A percentile compares a stretch with the other conserved stretches of the same genome.
Evolutionary conservation across 2,113 vertebrate species (phyloP).

Genomic region (Stegastes partitus): DNA sequence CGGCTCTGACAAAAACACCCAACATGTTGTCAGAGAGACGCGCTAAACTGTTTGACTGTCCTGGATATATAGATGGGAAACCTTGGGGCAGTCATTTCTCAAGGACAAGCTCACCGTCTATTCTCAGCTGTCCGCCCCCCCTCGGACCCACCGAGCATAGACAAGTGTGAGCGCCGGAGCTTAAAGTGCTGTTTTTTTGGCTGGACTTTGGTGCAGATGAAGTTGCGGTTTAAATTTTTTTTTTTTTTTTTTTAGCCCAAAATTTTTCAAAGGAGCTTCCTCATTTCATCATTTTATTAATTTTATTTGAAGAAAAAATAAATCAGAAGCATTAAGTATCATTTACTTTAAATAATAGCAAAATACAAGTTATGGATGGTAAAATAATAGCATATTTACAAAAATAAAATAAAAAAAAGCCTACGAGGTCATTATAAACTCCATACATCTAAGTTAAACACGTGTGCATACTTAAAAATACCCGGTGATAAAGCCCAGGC

Average conservation of each 20-base stretch:
- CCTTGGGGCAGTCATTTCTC: conserved; percentile 76
- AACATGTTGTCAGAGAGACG: conserved; percentile 83
- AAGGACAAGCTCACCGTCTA: conserved; percentile 73
- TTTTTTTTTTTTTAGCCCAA: background rate
- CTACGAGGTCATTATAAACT: conserved; percentile 13
- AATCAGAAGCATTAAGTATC: background rate
- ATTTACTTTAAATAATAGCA: background rate
- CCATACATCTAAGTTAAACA: background rate
- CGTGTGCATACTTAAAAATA: background rate
- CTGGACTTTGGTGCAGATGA: conserved; percentile 6
- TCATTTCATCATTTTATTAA: background rate
- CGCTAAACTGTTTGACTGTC: conserved; percentile 40
- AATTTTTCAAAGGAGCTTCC: background rate
- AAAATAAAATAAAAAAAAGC: background rate
- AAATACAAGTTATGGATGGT: background rate
- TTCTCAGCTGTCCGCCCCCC: conserved; percentile 62
- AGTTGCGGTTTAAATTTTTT: background rate
- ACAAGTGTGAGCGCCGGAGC: conserved; percentile 10
- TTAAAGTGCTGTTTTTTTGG: conserved; percentile 9
- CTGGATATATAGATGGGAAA: conserved; percentile 48
- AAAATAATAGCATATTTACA: no score
- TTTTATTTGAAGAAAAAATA: background rate
- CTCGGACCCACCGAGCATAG: conserved; percentile 33
- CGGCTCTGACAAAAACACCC: conserved; percentile 82
- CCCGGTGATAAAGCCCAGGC: background rate